phyloP scores from a whole-genome alignment of 2,888 invertebrate genomes.

The Agapostemon virescens region DNA sequence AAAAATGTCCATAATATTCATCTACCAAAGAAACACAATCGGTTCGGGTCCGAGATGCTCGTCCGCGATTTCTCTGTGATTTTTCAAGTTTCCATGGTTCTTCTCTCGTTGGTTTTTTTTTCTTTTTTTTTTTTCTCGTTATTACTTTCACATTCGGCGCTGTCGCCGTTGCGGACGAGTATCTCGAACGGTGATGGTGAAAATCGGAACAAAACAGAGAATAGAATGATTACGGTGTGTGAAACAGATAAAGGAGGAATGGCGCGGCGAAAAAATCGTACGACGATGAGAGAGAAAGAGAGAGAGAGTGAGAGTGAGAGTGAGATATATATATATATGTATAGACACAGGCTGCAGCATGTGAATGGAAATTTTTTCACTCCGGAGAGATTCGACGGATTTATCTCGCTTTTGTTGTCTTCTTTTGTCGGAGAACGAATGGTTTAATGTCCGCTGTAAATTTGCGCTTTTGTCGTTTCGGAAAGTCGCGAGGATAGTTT shows the following conservation, averaged over 20 bases:
- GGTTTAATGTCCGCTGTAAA: not conserved
- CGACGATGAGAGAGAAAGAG: constrained; percentile 17
- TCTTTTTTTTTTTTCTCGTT: not conserved
- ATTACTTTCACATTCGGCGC: not conserved
- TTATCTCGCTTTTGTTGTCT: not conserved
- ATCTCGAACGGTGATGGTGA: constrained; percentile 25
- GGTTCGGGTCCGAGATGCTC: constrained; percentile 39
- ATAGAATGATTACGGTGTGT: constrained; percentile 39
- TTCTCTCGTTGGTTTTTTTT: not conserved
- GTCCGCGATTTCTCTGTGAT: constrained; percentile 21
- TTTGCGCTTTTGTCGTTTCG: not conserved
- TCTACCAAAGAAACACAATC: constrained; percentile 47
- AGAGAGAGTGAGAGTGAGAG: not conserved
- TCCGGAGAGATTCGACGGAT: not conserved
- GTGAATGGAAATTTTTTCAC: not conserved
- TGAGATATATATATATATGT: too few species aligned
- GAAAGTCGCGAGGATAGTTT: not conserved
- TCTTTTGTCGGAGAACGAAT: not conserved
- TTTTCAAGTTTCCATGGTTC: too few species aligned
- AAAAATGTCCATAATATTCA: constrained; percentile 54
- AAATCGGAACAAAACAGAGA: constrained; percentile 30
- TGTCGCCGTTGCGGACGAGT: not conserved
- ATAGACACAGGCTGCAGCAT: not conserved
- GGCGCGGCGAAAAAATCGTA: constrained; percentile 29
- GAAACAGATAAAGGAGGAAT: constrained; percentile 44